Evolutionary conservation across 1,140 invertebrate species (phyloP).

Genomic region (Drosophila kanapiae): DNA sequence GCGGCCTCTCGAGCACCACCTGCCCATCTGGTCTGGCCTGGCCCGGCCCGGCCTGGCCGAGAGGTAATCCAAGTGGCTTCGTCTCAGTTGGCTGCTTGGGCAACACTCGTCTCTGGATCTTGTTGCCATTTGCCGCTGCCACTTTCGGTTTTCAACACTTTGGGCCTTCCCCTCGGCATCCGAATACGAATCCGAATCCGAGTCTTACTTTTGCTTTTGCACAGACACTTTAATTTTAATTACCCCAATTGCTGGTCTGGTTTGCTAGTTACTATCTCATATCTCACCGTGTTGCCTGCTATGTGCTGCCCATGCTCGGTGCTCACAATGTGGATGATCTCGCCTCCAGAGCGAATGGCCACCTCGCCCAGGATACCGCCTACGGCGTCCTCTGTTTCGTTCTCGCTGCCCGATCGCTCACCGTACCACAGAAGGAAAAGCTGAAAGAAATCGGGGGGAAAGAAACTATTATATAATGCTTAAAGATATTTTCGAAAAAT

Average conservation of each 20-base stretch:
- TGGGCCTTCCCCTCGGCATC: conserved; percentile 23
- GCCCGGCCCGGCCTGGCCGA: conserved; percentile 55
- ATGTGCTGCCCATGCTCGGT: conserved; percentile 80
- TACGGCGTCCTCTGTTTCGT: conserved; percentile 78
- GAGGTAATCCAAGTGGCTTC: conserved; percentile 77
- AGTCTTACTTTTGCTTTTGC: conserved; percentile 2
- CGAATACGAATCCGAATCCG: background rate
- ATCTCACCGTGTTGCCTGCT: conserved; percentile 81
- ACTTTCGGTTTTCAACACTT: conserved; percentile 64
- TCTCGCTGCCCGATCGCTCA: conserved; percentile 69
- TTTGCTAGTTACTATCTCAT: conserved; percentile 29
- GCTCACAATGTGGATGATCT: conserved; percentile 83
- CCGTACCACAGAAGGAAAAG: conserved; percentile 70
- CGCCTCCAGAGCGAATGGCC: conserved; percentile 81
- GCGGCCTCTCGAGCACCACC: conserved; percentile 43
- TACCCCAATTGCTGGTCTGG: conserved; percentile 65
- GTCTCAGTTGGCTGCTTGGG: conserved; percentile 79
- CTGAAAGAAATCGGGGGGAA: conserved; percentile 1
- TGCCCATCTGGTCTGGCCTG: conserved; percentile 37
- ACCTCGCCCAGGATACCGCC: conserved; percentile 79
- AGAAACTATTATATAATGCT: background rate
- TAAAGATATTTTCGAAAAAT: too few relatives aligned
- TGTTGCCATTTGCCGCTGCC: conserved; percentile 33
- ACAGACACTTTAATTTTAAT: conserved; percentile 75
- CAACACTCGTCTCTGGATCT: conserved; percentile 62